phyloP scores from a whole-genome alignment of 2,113 vertebrate species.

The Cheilinus undulatus region DNA sequence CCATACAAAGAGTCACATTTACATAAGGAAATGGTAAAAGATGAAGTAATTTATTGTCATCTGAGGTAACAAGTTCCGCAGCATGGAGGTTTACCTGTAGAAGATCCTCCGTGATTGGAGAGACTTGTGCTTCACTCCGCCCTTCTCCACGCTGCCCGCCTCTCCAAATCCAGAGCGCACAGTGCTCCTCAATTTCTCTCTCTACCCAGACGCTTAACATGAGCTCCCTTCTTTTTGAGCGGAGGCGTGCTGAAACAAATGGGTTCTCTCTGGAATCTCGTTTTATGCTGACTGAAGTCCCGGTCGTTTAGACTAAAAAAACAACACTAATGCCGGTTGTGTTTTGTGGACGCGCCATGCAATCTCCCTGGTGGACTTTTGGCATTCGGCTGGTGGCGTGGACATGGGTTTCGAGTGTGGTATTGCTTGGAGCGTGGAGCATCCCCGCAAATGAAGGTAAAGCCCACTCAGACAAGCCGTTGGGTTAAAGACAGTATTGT shows the following conservation, averaged over 20 bases:
- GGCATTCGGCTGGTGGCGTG: conserved; percentile 62
- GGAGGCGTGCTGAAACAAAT: conserved; percentile 44
- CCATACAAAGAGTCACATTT: not conserved
- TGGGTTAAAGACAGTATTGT: not conserved
- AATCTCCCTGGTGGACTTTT: conserved; percentile 66
- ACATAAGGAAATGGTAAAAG: not conserved
- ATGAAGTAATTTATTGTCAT: conserved; percentile 7
- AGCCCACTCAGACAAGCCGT: not conserved
- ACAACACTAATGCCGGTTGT: not conserved
- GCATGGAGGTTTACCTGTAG: conserved; percentile 67
- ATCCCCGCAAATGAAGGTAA: conserved; percentile 81
- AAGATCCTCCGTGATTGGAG: conserved; percentile 62
- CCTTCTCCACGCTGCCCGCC: conserved; percentile 58
- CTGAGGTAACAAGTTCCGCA: not conserved
- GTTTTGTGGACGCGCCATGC: conserved; percentile 69
- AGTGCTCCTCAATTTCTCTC: conserved; percentile 35
- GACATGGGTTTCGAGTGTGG: conserved; percentile 70
- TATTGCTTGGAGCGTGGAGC: conserved; percentile 59
- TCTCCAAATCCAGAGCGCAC: conserved; percentile 60
- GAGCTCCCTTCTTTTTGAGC: conserved; percentile 35
- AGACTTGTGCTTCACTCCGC: conserved; percentile 47
- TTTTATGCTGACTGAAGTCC: conserved; percentile 46
- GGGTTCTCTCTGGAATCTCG: conserved; percentile 32
- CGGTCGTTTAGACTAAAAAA: conserved; percentile 24
- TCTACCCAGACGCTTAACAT: conserved; percentile 36